These are phyloP conservation scores for Macrosteles quadrilineatus DNA, from an alignment of 1,140 invertebrate genomes.

Conservation along the genomic window DNA sequence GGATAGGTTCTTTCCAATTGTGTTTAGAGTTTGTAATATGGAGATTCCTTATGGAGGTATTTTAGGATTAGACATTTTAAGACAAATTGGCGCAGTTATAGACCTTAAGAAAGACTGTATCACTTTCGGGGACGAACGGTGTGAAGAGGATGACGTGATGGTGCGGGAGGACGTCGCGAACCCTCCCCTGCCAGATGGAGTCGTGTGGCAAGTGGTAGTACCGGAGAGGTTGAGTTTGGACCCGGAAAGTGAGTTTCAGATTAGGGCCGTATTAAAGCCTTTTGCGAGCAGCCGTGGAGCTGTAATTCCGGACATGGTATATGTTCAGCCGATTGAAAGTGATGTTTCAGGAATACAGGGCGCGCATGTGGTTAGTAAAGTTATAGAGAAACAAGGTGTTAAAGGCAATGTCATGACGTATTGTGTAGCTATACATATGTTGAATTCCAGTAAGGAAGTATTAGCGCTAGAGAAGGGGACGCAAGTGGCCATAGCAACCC, in stretches of 20 bases:
- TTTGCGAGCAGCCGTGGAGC: not conserved
- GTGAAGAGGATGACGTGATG: not conserved
- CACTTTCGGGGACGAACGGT: not conserved
- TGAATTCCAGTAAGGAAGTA: no score
- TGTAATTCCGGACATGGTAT: not conserved
- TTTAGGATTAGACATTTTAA: not conserved
- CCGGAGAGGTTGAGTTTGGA: not conserved
- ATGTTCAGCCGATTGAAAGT: not conserved
- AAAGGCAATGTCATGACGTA: not conserved
- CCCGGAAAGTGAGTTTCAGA: not conserved
- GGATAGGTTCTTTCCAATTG: not conserved
- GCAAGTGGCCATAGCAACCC: not conserved
- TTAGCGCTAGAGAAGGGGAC: no score
- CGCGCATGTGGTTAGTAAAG: not conserved
- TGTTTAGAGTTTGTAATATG: not conserved
- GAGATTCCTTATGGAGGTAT: not conserved
- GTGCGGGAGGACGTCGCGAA: not conserved
- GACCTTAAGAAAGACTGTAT: not conserved
- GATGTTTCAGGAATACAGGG: not conserved
- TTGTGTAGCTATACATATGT: not conserved
- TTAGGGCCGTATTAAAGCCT: not conserved
- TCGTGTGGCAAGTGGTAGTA: no score
- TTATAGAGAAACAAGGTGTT: not conserved
- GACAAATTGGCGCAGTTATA: not conserved
- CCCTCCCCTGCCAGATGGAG: not conserved